Percentiles rank a stretch among this genome's conserved stretches.
Conservation (phyloP, 2,797 vertebrate species). For the Leptodactylus fallax region DNA sequence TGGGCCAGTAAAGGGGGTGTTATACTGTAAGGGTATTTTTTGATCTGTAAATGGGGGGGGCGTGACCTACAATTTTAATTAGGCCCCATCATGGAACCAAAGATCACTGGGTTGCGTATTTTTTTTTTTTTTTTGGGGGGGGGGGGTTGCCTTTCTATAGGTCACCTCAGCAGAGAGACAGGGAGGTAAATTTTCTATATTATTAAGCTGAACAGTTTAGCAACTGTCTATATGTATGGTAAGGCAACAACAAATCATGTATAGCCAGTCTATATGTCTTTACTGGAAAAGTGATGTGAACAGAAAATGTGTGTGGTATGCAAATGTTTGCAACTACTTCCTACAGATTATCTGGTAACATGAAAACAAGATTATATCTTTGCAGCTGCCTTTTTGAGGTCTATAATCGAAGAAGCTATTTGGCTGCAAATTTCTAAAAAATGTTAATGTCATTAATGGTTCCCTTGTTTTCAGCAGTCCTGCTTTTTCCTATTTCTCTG, state of each 20-base stretch:
- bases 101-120: too few relatives aligned
- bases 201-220: too few relatives aligned
- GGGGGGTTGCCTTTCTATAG: too few relatives aligned
- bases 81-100: too few relatives aligned
- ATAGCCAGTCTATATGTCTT: background rate
- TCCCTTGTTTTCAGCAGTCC: constrained; percentile 18
- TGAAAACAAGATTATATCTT: background rate
- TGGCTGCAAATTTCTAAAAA: background rate
- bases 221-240: too few relatives aligned
- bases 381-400: constrained; percentile 14
- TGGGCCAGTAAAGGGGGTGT: too few relatives aligned
- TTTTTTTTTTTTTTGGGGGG: too few relatives aligned
- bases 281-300: background rate
- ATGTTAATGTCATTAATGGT: constrained; percentile 43
- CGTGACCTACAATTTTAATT: too few relatives aligned
- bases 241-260: background rate
- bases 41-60: too few relatives aligned
- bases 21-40: too few relatives aligned
- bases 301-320: background rate
- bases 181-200: too few relatives aligned
- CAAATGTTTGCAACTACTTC: background rate
- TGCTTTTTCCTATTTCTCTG: constrained; percentile 40
- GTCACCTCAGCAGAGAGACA: too few relatives aligned
- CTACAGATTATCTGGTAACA: background rate
- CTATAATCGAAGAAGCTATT: background rate